Base-by-base conservation (phyloP, 2,888 invertebrate genomes). In the Liodrosophila aerea region DNA sequence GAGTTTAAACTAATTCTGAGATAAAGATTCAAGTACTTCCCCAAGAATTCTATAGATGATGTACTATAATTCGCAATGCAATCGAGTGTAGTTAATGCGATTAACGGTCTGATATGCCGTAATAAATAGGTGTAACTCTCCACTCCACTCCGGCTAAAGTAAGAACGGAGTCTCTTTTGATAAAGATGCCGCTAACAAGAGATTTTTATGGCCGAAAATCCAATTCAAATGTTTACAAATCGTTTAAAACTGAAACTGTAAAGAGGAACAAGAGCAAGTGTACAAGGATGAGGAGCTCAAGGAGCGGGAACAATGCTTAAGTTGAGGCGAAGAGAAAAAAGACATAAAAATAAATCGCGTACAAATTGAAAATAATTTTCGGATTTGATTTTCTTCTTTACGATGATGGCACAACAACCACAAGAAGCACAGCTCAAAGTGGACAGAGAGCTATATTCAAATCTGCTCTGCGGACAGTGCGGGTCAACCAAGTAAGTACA, bases 341-440 rank as follows among this genome's bases (percentile, higher is more conserved):
- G 81, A 83, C 86, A 87, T 87, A 82, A 87, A 87, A 88, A 70
- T 87, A 87, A 88, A 88, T 88, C 87, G 87, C 85, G 76, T 84
- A 88, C 88, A 88, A 88, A 88, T 88, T 88, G 88, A 88, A 88
- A 85, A 86, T 87, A 86, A 88, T 88, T 87, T 87, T 74, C 73
- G 63, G 86, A 81, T 87, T 86, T 87, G 85, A 84, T 88, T 87
- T 82, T 84, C 68, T 71, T 76, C 84, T 87, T 86, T 84, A 84
- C 75, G 85, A 84, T 85, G 84, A 83, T 85, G 81, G 71, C 71
- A 70, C 63, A 74, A 65, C 61, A 58, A 47, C 43, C 9, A 16
- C 34, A 37, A 4, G 30, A 36, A 29, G 43, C 41, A 33, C 36
- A 57, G 44, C 63, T 61, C 34, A 40, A 52, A 68, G 53, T 72